A percentile compares a stretch with the other conserved stretches of the same genome.
Conservation (phyloP, 2,113 vertebrate species). For the Centropristis striata region DNA sequence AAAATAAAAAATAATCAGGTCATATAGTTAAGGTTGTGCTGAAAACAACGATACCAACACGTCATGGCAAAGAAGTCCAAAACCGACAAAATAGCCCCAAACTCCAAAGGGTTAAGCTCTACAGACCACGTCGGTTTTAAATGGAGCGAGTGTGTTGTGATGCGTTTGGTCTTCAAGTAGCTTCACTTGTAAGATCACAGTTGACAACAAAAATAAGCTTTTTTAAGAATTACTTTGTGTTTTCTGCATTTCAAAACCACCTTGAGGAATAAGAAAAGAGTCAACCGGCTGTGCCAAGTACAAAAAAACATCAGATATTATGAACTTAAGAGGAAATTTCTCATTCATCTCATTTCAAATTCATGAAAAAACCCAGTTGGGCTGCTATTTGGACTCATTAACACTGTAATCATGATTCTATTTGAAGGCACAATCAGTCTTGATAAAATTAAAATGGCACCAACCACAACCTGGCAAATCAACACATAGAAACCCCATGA, state of each 20-base stretch:
- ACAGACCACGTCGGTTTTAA: not conserved
- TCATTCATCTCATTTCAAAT: not conserved
- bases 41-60: too few species aligned
- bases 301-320: not conserved
- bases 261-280: not conserved
- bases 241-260: slow-evolving; percentile 7
- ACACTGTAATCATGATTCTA: not conserved
- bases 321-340: not conserved
- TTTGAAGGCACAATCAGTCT: not conserved
- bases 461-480: not conserved
- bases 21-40: too few species aligned
- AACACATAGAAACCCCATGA: not conserved
- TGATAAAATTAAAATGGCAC: slow-evolving; percentile 5
- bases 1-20: too few species aligned
- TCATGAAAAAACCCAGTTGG: not conserved
- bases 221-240: not conserved
- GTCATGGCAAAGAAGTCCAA: too few species aligned
- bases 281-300: too few species aligned
- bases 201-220: not conserved
- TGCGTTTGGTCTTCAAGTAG: not conserved
- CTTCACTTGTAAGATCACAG: not conserved
- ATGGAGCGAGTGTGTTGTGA: not conserved
- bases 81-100: too few species aligned
- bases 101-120: too few species aligned
- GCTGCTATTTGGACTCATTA: not conserved